Evolutionary conservation across 2,797 vertebrate species (phyloP), one percentile per base, ranked within the genome.

Genomic region (Salmo trutta): DNA sequence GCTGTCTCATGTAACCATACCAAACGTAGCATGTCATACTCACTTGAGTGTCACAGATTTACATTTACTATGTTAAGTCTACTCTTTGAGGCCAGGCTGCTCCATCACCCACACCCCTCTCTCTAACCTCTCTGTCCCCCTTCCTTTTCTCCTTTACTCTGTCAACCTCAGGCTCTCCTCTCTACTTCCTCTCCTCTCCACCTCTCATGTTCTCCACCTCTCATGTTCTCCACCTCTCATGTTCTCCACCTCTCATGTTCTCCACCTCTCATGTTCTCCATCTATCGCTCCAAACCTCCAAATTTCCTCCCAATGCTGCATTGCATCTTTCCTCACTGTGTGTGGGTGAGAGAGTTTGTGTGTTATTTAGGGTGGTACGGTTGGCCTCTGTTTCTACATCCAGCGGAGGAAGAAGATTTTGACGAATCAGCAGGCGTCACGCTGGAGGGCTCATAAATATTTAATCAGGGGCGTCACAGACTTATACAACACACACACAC

Each of bases 161-260:
- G 41, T 47, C 10, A 47, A 47, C 41, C 10, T 47, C 41, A 47
- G 41, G 41, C 41, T 47, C 41, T 47, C 41, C 10, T 47, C 41
- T 12, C 41, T 8, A 47, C 41, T 8, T 41, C 36, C 36, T 41
- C 41, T 33, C 76, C 82, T 41, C 41, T 41, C 41, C 7, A 47
- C 10, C 41, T 47, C 41, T 33, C 33, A 33, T 33, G 33, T 77
- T 82, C 85, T 69, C 56, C 80, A 80, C 78, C 75, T 76, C 36
- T 41, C 41, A 41, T 70, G 77, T 77, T 36, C 33, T 36, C 6
- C 5, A 36, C 6, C 36, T 36, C 36, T 33, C 31, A 5, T 5
- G 31, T 31, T 36, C 36, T 36, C 1, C 5, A 41, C 7, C 41
- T 41, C 41, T 33, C 31, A 33, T 33, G 31, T 31, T 31, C 29